Conservation (phyloP, 2,113 vertebrate genomes). For the Delphinapterus leucas region DNA sequence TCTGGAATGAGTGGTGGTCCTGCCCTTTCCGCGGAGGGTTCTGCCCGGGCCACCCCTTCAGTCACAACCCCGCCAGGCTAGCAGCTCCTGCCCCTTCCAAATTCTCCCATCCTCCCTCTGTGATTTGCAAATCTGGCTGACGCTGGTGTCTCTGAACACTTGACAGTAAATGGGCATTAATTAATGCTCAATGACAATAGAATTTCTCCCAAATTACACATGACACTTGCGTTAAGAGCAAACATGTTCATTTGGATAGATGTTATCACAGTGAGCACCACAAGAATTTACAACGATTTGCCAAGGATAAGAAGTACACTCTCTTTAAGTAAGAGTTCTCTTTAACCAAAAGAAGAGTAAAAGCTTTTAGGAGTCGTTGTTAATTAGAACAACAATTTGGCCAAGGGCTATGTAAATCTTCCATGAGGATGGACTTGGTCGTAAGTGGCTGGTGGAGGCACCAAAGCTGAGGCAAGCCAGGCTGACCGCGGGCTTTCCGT, state of each 20-base stretch:
- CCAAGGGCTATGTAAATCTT: background rate
- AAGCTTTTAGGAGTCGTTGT: conserved; percentile 63
- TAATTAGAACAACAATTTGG: conserved; percentile 72
- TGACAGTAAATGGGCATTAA: conserved; percentile 69
- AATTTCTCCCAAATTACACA: conserved; percentile 68
- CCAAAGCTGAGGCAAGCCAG: background rate
- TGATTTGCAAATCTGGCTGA: conserved; percentile 33
- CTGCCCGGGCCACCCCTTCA: fast-evolving
- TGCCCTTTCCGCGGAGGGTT: too few species aligned
- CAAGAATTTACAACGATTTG: conserved; percentile 69
- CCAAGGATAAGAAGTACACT: conserved; percentile 66
- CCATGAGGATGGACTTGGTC: background rate
- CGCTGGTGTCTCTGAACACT: conserved; percentile 49
- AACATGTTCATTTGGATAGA: conserved; percentile 69
- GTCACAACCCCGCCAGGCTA: fast-evolving
- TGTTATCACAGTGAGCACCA: conserved; percentile 55
- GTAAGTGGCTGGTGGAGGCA: background rate
- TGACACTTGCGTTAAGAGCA: conserved; percentile 66
- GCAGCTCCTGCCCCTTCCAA: background rate
- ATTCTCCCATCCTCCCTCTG: background rate
- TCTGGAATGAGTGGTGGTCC: fast-evolving
- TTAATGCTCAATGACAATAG: conserved; percentile 72
- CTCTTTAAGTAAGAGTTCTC: conserved; percentile 67
- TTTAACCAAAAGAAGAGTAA: conserved; percentile 70
- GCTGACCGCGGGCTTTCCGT: background rate